phyloP scores from a whole-genome alignment of 2,113 vertebrate species.

The Rhadina sibilatrix region DNA sequence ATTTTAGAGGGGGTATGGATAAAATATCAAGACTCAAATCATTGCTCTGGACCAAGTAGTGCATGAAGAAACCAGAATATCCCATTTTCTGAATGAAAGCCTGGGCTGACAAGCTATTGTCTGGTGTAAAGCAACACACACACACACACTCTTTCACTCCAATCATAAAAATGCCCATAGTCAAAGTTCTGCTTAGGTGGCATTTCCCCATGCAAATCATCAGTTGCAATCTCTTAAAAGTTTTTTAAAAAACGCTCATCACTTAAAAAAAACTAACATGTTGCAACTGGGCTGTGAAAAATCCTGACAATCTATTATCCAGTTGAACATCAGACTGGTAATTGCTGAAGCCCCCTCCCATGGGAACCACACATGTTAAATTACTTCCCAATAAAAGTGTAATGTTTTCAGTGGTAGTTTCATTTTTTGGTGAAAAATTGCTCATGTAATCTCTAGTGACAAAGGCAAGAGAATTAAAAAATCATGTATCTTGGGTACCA shows the following conservation, averaged over 20 bases:
- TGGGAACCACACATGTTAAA: not conserved
- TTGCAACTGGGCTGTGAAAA: not conserved
- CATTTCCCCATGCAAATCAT: not conserved
- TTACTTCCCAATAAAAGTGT: not conserved
- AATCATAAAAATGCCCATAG: not conserved
- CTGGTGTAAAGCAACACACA: not conserved
- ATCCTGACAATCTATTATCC: not conserved
- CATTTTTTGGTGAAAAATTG: not conserved
- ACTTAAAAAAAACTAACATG: not conserved
- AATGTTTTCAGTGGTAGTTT: not conserved
- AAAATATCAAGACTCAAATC: not conserved
- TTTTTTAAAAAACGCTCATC: not conserved
- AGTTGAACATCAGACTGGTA: not conserved
- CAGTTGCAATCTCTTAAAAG: not conserved
- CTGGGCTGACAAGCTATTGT: not conserved
- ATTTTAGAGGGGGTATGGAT: accelerated
- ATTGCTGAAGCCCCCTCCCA: not conserved
- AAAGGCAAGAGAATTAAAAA: not conserved
- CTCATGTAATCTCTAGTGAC: too few species aligned
- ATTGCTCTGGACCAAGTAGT: not conserved
- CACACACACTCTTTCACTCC: not conserved
- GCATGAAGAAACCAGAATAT: not conserved
- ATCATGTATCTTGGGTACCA: too few species aligned
- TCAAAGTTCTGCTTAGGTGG: not conserved
- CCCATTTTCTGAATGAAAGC: not conserved